Evolutionary conservation across 2,113 vertebrate genomes (phyloP), one percentile per base, ranked within the genome.

Genomic region (Neofelis nebulosa): DNA sequence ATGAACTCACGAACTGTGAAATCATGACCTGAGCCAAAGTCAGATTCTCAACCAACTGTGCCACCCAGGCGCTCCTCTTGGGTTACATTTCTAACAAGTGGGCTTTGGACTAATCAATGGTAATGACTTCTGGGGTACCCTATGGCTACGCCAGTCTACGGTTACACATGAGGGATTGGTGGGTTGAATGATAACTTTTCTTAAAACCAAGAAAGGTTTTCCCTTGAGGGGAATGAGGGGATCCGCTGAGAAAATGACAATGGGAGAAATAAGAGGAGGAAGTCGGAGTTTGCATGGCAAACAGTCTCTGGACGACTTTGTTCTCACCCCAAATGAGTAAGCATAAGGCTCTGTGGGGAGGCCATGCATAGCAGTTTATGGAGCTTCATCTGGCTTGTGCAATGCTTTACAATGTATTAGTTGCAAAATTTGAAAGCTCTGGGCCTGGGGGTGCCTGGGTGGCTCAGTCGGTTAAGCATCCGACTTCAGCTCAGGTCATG

Each of bases 131-230:
- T 4, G 61, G 57, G 23, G 31, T 31, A 82, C 48, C 52, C 57
- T 65, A 48, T 0, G 21, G 73, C 7, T 38, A 19, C 31, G 11
- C 10, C 55, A 33, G 23, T 85, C 33, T 52, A 52, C 4, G 6
- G 41, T 33, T 91, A 78, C 86, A 27, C 6, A 66, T 38, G 21
- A 23, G 78, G 48, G 82, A 82, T 29, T 23, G 41, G 45, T 63
- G 36, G 38, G 88, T 7, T 57, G 31, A 82, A 92, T 19, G 2
- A 74, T 27, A 29, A 29, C 3, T 38, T 55, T 15, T 79, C n/a
- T 86, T 73, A 89, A 94, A 94, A 82, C 27, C n/a, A 61, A 91
- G 45, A 91, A 71, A 57, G 33, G 31, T 50, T 66, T 90, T 69
- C 21, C n/a, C 86, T 48, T 55, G 68, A 85, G 33, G 14, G 12